Evolutionary conservation across 2,113 vertebrate species (phyloP).

Genomic region (Cervus canadensis): DNA sequence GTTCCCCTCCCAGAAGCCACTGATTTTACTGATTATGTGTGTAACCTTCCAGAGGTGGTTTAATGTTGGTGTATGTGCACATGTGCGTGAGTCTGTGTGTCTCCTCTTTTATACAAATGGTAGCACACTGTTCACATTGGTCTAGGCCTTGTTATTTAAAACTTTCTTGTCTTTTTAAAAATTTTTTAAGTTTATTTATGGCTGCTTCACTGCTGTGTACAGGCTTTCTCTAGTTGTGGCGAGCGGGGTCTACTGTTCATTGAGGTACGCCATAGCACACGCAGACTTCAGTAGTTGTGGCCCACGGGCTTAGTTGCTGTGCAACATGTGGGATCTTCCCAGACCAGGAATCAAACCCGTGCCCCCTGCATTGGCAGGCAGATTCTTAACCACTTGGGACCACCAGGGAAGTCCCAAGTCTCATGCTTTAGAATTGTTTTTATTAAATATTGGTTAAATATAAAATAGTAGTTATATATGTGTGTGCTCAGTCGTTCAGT

Average conservation of each 20-base stretch:
- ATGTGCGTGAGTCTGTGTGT: no score
- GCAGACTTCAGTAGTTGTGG: not conserved
- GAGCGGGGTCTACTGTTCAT: not conserved
- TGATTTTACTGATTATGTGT: not conserved
- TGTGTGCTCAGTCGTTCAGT: not conserved
- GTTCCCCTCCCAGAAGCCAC: not conserved
- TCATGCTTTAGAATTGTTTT: not conserved
- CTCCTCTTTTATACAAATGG: not conserved
- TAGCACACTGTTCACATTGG: not conserved
- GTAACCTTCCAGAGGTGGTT: not conserved
- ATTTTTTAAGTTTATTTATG: not conserved
- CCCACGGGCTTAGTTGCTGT: not conserved
- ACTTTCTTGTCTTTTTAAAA: not conserved
- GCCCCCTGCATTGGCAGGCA: not conserved
- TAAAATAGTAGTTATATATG: not conserved
- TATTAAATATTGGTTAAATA: not conserved
- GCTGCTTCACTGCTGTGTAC: not conserved
- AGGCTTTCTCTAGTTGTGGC: not conserved
- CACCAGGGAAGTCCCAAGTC: not conserved
- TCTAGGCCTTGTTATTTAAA: not conserved
- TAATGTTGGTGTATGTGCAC: fast-evolving
- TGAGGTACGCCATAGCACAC: fast-evolving
- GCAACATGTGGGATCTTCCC: not conserved
- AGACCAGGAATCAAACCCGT: not conserved
- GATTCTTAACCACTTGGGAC: not conserved